These are phyloP conservation scores for Hydra vulgaris DNA, from an alignment of 30 jellyfish, hydroid and myxozoan species.

Conservation along the genomic window DNA sequence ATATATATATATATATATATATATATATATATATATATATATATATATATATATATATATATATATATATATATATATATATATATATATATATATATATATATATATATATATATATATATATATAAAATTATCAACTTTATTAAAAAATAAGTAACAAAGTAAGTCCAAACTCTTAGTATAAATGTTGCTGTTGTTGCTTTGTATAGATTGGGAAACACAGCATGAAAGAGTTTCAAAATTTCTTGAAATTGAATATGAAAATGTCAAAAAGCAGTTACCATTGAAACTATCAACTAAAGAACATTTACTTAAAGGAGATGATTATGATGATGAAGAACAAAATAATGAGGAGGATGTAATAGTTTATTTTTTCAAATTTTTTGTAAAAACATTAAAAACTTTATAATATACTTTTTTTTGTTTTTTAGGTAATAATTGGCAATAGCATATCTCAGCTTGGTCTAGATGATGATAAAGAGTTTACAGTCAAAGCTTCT, in stretches of 20 bases:
- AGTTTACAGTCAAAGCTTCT: constrained; percentile 14
- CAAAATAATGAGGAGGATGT: constrained; percentile 8
- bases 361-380: background rate
- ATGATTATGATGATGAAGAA: background rate
- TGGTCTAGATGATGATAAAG: constrained; percentile 88
- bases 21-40: no score
- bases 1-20: no score
- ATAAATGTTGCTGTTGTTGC: background rate
- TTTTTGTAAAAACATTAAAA: background rate
- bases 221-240: constrained; percentile 20
- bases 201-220: constrained; percentile 19
- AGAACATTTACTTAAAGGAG: background rate
- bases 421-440: constrained; percentile 54
- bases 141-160: no score
- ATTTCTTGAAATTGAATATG: constrained; percentile 19
- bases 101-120: no score
- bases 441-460: constrained; percentile 77
- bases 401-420: background rate
- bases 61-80: no score
- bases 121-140: no score
- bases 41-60: no score
- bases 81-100: no score
- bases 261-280: constrained; percentile 2
- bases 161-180: background rate
- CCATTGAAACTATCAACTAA: background rate